A percentile compares a stretch with the other conserved stretches of the same genome.
phyloP scores from a whole-genome alignment of 2,797 vertebrate genomes.

The Morelia viridis region DNA sequence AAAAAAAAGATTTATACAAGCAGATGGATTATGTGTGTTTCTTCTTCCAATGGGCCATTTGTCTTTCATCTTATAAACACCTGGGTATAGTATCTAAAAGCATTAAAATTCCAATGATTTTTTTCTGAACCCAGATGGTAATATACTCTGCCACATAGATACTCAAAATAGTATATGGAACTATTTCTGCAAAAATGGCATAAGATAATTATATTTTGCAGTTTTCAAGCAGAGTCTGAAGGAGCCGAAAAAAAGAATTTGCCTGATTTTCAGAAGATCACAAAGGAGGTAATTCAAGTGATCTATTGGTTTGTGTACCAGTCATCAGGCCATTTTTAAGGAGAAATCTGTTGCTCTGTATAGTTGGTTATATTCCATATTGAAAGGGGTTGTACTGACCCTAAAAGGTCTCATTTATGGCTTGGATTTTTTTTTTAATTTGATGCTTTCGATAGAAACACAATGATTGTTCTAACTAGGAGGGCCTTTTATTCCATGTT shows the following conservation, averaged over 20 bases:
- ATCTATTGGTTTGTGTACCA: not conserved
- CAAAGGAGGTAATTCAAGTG: constrained; percentile 63
- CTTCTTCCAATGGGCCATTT: not conserved
- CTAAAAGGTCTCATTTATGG: not conserved
- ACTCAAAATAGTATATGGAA: not conserved
- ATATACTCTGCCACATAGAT: not conserved
- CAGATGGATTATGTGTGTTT: not conserved
- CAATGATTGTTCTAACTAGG: not conserved
- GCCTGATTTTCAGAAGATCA: constrained; percentile 40
- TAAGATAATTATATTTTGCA: constrained; percentile 59
- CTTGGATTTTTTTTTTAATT: not conserved
- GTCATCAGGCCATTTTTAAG: not conserved
- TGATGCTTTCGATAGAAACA: not conserved
- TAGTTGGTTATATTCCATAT: not conserved
- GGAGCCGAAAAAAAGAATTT: constrained; percentile 18
- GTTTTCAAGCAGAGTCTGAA: constrained; percentile 59
- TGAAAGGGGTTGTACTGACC: not conserved
- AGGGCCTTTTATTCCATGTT: not conserved
- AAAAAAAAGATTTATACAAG: not conserved
- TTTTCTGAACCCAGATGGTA: not conserved
- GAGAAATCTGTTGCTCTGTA: not conserved
- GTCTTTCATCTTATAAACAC: not conserved
- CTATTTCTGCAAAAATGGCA: not conserved
- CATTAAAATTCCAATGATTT: not conserved
- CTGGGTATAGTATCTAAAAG: not conserved